Percentiles rank a stretch among this genome's conserved stretches.
phyloP scores from a whole-genome alignment of 2,797 vertebrate species.

The Anolis apletophallus region DNA sequence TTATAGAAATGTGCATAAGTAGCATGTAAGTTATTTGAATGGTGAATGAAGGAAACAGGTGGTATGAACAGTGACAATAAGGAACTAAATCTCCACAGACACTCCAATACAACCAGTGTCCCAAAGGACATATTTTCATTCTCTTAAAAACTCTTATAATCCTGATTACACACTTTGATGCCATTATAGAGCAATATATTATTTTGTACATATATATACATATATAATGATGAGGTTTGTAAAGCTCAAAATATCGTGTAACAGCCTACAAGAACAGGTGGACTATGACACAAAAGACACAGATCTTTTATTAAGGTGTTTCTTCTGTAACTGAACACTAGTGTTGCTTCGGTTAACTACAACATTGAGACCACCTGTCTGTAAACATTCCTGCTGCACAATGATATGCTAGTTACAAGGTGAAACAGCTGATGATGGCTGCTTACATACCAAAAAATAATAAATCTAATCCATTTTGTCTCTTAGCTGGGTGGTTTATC shows the following conservation, averaged over 20 bases:
- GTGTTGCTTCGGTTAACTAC: conserved; percentile 64
- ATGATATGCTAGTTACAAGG: conserved; percentile 62
- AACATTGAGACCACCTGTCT: conserved; percentile 75
- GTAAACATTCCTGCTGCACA: conserved; percentile 59
- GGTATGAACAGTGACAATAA: conserved; percentile 23
- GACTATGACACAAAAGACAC: conserved; percentile 57
- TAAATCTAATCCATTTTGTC: conserved; percentile 32
- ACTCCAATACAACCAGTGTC: conserved; percentile 51
- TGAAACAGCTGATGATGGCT: conserved; percentile 68
- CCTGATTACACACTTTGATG: conserved; percentile 54
- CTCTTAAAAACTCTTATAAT: conserved; percentile 38
- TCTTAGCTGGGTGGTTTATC: conserved; percentile 50
- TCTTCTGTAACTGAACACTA: conserved; percentile 73
- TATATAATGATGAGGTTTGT: conserved; percentile 44
- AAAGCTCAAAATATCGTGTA: conserved; percentile 60
- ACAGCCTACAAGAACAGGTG: conserved; percentile 71
- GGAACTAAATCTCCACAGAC: conserved; percentile 45
- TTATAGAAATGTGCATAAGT: background rate
- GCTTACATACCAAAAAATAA: conserved; percentile 38
- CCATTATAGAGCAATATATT: conserved; percentile 50
- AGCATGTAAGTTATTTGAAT: conserved; percentile 37
- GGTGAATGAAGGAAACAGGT: conserved; percentile 54
- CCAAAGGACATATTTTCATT: conserved; percentile 28
- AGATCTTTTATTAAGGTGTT: conserved; percentile 74
- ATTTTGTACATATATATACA: conserved; percentile 45